Percentiles rank a stretch among this genome's conserved stretches.
Conservation (phyloP, 1,140 invertebrate species). For the Orchesella cincta region DNA sequence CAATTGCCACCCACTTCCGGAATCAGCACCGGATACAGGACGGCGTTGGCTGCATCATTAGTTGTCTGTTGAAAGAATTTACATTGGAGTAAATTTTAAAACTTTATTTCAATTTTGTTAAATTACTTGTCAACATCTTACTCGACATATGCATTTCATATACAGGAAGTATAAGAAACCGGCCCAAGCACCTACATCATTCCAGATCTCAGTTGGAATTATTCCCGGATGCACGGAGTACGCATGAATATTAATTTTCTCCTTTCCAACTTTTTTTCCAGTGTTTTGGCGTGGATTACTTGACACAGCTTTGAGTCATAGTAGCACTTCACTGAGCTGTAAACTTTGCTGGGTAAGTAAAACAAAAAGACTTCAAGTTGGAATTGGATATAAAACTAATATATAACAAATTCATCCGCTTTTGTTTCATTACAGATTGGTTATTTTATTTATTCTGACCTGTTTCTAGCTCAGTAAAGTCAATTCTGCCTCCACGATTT, state of each 20-base stretch:
- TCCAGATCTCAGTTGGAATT: slow-evolving; percentile 73
- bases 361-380: too few species aligned
- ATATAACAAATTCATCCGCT: too few species aligned
- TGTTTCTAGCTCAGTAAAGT: slow-evolving; percentile 75
- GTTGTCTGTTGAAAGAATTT: too few species aligned
- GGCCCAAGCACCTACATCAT: background rate
- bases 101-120: too few species aligned
- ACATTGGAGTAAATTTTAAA: too few species aligned
- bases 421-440: slow-evolving; percentile 49
- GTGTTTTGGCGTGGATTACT: slow-evolving; percentile 71
- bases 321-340: slow-evolving; percentile 62
- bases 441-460: slow-evolving; percentile 62
- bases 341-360: slow-evolving; percentile 18
- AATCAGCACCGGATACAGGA: slow-evolving; percentile 19
- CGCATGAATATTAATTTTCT: slow-evolving; percentile 64
- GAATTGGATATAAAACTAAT: too few species aligned
- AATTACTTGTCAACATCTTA: background rate
- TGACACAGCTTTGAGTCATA: slow-evolving; percentile 85
- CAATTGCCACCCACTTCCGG: background rate
- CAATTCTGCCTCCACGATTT: slow-evolving; percentile 67
- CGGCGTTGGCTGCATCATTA: slow-evolving; percentile 14
- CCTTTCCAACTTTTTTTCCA: slow-evolving; percentile 65
- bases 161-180: slow-evolving; percentile 18
- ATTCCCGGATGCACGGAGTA: slow-evolving; percentile 86
- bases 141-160: background rate